Conservation (phyloP, 2,888 invertebrate species). For the Diadegma fenestrale region DNA sequence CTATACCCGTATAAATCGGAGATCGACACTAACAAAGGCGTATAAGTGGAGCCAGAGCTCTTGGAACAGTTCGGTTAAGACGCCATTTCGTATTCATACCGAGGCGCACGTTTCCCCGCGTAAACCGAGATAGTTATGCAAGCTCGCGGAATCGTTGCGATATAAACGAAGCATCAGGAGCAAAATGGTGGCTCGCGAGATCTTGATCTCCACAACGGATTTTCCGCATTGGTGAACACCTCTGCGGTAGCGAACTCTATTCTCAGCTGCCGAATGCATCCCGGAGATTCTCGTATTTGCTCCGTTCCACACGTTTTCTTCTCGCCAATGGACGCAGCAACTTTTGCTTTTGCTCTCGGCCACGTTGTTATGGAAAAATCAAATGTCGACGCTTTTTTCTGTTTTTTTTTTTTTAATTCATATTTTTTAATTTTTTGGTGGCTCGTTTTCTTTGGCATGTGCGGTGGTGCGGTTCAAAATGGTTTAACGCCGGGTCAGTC, state of each 20-base stretch:
- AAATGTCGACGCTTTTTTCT: slow-evolving; percentile 16
- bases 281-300: slow-evolving; percentile 21
- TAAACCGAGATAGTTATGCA: slow-evolving; percentile 50
- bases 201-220: slow-evolving; percentile 66
- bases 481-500: slow-evolving; percentile 72
- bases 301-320: slow-evolving; percentile 3
- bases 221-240: slow-evolving; percentile 67
- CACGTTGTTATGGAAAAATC: neutral
- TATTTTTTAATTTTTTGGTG: neutral
- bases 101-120: neutral
- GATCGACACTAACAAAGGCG: neutral
- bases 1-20: neutral
- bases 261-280: slow-evolving; percentile 53
- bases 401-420: slow-evolving; percentile 6
- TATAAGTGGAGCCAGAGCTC: neutral
- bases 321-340: neutral
- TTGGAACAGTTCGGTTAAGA: neutral
- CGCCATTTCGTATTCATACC: neutral
- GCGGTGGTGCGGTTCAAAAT: slow-evolving; percentile 59
- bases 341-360: neutral
- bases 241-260: neutral
- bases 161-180: slow-evolving; percentile 36
- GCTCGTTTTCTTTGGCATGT: slow-evolving; percentile 6
- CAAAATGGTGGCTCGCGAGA: slow-evolving; percentile 51
- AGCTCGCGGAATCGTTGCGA: slow-evolving; percentile 37